phyloP scores from a whole-genome alignment of 2,113 vertebrate species.

The Trachemys scripta region DNA sequence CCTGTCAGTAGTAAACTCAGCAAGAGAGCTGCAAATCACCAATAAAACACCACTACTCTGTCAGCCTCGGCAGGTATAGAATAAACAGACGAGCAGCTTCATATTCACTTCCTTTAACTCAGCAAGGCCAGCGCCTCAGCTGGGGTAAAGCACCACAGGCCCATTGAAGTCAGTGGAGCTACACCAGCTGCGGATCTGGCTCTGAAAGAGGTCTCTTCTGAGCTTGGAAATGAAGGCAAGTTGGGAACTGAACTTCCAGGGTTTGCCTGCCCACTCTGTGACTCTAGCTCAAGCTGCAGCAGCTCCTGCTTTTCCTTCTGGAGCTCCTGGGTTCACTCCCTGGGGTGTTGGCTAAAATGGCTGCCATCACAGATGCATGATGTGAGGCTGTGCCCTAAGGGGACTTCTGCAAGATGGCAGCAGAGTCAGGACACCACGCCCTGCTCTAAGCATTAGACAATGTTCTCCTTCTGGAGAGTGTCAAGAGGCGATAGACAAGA shows the following conservation, averaged over 20 bases:
- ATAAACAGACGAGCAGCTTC: neutral
- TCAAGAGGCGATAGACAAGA: neutral
- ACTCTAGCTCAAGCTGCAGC: neutral
- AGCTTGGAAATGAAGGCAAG: neutral
- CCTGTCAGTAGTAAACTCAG: slow-evolving; percentile 45
- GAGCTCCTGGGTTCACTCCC: neutral
- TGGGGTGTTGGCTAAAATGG: neutral
- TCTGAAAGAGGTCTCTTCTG: neutral
- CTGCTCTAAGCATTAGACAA: neutral
- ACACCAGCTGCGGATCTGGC: neutral
- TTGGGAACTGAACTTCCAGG: neutral
- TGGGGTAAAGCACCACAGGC: neutral
- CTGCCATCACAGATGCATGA: neutral
- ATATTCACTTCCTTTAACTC: neutral
- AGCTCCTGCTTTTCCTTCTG: neutral
- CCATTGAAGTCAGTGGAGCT: neutral
- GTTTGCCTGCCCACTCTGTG: neutral
- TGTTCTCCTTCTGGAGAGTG: neutral
- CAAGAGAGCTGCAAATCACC: slow-evolving; percentile 48
- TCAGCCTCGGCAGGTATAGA: neutral
- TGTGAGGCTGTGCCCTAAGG: neutral
- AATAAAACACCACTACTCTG: slow-evolving; percentile 48
- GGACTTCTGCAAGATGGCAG: neutral
- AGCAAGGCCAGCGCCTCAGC: neutral
- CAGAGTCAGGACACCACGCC: neutral